Percentiles rank a stretch among this genome's conserved stretches.
phyloP scores from a whole-genome alignment of 2,888 invertebrate species.

The Cheilosia soror region DNA sequence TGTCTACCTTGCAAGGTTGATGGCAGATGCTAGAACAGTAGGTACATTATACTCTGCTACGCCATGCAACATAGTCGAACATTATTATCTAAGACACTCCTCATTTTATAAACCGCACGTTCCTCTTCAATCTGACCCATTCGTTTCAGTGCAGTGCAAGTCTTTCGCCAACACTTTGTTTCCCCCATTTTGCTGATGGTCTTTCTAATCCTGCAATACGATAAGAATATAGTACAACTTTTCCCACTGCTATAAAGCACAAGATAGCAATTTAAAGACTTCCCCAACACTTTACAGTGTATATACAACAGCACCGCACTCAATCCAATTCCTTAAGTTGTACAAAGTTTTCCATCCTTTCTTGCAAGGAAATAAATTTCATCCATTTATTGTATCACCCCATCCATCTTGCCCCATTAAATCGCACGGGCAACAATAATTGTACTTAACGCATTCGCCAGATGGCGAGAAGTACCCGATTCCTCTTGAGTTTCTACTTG shows the following conservation, averaged over 20 bases:
- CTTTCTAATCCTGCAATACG: background rate
- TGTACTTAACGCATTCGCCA: constrained; percentile 58
- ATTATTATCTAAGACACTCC: background rate
- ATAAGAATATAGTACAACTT: constrained; percentile 21
- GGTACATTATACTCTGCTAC: no score
- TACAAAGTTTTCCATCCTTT: background rate
- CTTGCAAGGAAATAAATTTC: constrained; percentile 53
- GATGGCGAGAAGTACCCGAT: constrained; percentile 58
- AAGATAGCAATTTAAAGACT: constrained; percentile 34
- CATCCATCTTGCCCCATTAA: constrained; percentile 45
- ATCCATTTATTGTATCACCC: constrained; percentile 56
- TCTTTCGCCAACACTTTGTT: constrained; percentile 7
- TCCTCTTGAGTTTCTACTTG: constrained; percentile 32
- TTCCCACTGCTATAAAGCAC: constrained; percentile 35
- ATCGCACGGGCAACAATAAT: constrained; percentile 67
- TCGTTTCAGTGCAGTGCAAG: background rate
- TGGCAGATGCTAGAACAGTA: no score
- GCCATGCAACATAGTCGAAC: no score
- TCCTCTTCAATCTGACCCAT: background rate
- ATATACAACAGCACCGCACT: constrained; percentile 25
- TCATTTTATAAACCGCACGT: background rate
- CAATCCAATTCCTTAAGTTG: constrained; percentile 56
- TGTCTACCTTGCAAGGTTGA: no score
- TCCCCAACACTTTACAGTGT: constrained; percentile 8
- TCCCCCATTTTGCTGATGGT: background rate